A percentile compares a stretch with the other conserved stretches of the same genome.
Evolutionary conservation across 2,888 invertebrate genomes (phyloP).

Genomic region (Saturnia pavonia): DNA sequence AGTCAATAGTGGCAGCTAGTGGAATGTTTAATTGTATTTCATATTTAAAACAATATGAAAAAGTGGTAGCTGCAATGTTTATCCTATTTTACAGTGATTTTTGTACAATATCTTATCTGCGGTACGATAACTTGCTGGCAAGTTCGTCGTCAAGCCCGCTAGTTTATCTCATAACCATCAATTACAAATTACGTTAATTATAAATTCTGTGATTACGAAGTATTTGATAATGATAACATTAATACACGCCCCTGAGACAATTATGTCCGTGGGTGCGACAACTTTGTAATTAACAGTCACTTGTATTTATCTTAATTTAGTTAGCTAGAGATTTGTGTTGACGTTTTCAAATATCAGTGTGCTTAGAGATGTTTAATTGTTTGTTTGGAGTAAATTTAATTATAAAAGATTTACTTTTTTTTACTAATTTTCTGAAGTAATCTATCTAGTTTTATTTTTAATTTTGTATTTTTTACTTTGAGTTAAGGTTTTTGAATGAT

Average conservation of each 20-base stretch:
- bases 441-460: too few relatives aligned
- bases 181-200: background rate
- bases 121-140: constrained; percentile 33
- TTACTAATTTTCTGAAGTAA: too few relatives aligned
- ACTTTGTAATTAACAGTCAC: background rate
- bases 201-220: constrained; percentile 15
- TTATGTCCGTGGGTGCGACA: background rate
- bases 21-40: background rate
- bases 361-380: background rate
- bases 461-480: background rate
- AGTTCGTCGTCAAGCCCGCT: constrained; percentile 20
- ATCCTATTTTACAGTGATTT: constrained; percentile 21
- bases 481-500: background rate
- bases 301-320: background rate
- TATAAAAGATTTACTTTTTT: background rate
- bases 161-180: constrained; percentile 13
- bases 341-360: background rate
- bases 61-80: background rate
- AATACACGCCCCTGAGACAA: constrained; percentile 18
- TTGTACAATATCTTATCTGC: constrained; percentile 38
- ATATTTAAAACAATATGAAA: background rate
- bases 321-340: background rate
- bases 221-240: constrained; percentile 13
- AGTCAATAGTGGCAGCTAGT: background rate
- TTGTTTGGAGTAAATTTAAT: background rate